Conservation (phyloP, 2,888 invertebrate genomes). For the Crocallis elinguaria region DNA sequence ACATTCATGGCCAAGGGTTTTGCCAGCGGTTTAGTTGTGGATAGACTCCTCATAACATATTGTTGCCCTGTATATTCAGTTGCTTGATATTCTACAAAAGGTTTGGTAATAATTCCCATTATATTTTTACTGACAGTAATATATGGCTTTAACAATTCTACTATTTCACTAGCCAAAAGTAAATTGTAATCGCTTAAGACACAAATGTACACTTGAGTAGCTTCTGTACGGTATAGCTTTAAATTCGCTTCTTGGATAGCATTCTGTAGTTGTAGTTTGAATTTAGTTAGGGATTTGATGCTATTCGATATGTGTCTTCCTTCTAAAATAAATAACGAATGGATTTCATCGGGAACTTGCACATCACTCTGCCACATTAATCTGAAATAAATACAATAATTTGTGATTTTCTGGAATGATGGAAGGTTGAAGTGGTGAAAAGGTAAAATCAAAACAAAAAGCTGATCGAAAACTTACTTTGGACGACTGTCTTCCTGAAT, state of each 20-base stretch:
- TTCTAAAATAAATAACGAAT: conserved; percentile 68
- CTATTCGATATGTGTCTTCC: conserved; percentile 69
- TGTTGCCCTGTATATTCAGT: conserved; percentile 44
- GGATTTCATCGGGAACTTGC: conserved; percentile 49
- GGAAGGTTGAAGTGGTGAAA: neutral
- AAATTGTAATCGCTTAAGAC: conserved; percentile 68
- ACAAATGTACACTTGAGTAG: conserved; percentile 60
- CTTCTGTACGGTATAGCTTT: conserved; percentile 56
- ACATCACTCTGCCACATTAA: conserved; percentile 56
- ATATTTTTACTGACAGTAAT: conserved; percentile 58
- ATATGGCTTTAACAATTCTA: conserved; percentile 61
- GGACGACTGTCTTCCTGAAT: conserved; percentile 37
- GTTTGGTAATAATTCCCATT: conserved; percentile 64
- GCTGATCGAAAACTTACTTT: conserved; percentile 46
- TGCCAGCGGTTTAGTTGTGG: conserved; percentile 44
- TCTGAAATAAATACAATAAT: conserved; percentile 49
- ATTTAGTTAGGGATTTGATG: conserved; percentile 48
- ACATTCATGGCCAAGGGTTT: conserved; percentile 44
- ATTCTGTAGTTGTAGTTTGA: conserved; percentile 55
- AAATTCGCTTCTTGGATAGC: conserved; percentile 59
- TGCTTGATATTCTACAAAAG: conserved; percentile 70
- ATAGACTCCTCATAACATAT: conserved; percentile 61
- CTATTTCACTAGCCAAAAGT: conserved; percentile 67
- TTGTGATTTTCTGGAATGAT: neutral
- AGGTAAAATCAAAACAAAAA: neutral